Evolutionary conservation across 2,797 vertebrate genomes (phyloP), one percentile per base, ranked within the genome.

Genomic region (Melanotaenia pygmaea): DNA sequence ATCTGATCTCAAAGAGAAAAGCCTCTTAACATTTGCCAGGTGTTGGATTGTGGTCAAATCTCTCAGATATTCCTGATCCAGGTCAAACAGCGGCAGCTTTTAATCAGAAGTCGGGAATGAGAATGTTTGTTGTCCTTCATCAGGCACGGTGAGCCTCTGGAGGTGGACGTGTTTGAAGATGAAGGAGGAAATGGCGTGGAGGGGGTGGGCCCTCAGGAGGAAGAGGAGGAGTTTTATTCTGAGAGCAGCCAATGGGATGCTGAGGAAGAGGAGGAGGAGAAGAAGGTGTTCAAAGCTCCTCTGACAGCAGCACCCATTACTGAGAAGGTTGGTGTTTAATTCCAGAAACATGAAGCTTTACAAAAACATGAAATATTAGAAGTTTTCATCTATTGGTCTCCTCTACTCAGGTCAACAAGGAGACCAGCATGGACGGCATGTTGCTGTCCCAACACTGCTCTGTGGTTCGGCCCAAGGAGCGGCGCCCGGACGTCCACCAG

Each of bases 401-500:
- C 40, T 56, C 4, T 22, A 0, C 53, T 1, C 71, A 93, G 90
- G 85, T 89, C 51, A 92, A 99, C 91, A 99, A 98, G 85, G 96
- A 99, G 92, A 99, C 98, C 13, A 99, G 96, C 82, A 96, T 96
- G 4, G 96, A 96, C 61, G 93, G 86, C 7, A 56, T 92, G 3
- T 45, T 86, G 7, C 67, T 75, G 30, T 70, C 83, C 12, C 93
- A 93, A 6, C 91, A 93, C 74, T 90, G 91, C 51, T 95, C 95
- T 0, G 97, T 96, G 72, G 97, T 99, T 24, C 96, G 97, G 53
- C 98, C 98, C 2, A 99, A 99, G 81, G 97, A 99, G 59, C 94
- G 96, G n/a, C 92, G 95, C 30, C 91, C 92, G 8, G 88, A 95
- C 16, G 81, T 94, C 47, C 94, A 94, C 7, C 95, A 96, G 7